Evolutionary conservation across 1,140 invertebrate genomes (phyloP).

Genomic region (Drosophila pruinosa): DNA sequence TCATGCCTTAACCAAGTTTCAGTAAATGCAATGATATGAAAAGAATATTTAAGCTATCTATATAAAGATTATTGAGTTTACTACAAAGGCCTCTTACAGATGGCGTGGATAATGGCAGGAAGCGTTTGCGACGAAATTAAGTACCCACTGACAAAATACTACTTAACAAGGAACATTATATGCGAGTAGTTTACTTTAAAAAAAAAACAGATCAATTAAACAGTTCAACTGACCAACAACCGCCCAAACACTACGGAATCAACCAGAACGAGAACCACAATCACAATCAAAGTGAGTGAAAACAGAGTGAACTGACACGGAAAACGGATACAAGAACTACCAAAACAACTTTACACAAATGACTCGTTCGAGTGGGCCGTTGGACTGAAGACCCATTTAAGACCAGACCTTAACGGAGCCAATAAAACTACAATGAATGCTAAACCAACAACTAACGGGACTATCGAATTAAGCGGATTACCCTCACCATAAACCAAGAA

Average conservation of each 20-base stretch:
- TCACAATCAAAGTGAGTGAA: slow-evolving; percentile 49
- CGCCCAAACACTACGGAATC: slow-evolving; percentile 60
- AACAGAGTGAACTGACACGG: slow-evolving; percentile 33
- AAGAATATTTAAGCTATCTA: too few relatives aligned
- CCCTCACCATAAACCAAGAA: slow-evolving; percentile 38
- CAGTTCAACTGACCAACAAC: slow-evolving; percentile 59
- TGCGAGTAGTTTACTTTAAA: slow-evolving; percentile 75
- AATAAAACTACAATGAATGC: slow-evolving; percentile 70
- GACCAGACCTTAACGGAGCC: slow-evolving; percentile 73
- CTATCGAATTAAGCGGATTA: slow-evolving; percentile 52
- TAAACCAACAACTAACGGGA: slow-evolving; percentile 53
- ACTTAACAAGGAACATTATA: slow-evolving; percentile 74
- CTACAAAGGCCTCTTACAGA: too few relatives aligned
- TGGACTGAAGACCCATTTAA: slow-evolving; percentile 42
- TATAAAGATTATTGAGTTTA: too few relatives aligned
- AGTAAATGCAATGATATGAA: too few relatives aligned
- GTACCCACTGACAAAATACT: slow-evolving; percentile 72
- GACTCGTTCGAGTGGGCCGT: slow-evolving; percentile 55
- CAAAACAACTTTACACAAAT: slow-evolving; percentile 52
- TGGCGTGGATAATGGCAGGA: slow-evolving; percentile 70
- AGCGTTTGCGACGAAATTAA: slow-evolving; percentile 73
- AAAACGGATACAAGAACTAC: slow-evolving; percentile 54
- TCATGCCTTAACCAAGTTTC: too few relatives aligned
- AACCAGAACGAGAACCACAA: slow-evolving; percentile 58
- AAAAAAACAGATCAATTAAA: slow-evolving; percentile 70